Evolutionary conservation across 2,113 vertebrate species (phyloP), one percentile per base, ranked within the genome.

Genomic region (Butastur rufipennis): DNA sequence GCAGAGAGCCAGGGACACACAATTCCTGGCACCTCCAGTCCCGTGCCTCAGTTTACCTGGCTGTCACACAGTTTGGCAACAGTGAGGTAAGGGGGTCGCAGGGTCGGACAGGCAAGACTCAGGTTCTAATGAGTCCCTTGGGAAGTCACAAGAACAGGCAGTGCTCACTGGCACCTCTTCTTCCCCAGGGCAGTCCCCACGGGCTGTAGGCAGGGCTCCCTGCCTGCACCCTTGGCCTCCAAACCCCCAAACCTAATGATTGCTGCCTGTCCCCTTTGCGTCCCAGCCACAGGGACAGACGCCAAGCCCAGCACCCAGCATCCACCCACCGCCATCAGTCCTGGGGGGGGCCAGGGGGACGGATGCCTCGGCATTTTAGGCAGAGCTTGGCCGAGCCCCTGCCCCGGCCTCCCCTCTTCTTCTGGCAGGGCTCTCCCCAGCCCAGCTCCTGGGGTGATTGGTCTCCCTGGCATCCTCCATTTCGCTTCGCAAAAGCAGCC

Each of bases 401-500:
- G 13, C 25, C 16, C 6, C 11, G 7, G 19, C 25, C 16, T 27
- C 26, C 38, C 36, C 20, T 14, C 32, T 38, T 1, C 0, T 42
- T 47, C 42, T 1, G 1, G 18, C 40, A n/a, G 56, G 31, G 47
- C 17, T 70, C 45, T 55, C 55, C 27, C 40, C 67, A 56, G 56
- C 53, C 32, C 43, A n/a, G 34, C 72, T 62, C 62, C 43, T 2
- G 1, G 50, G 59, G 19, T 5, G 0, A 10, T 6, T 16, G 42
- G 17, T 79, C 45, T 72, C 48, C 68, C 38, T 7, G 0, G 0
- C 27, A 34, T 15, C 26, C 52, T 68, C 34, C 32, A 1, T 38
- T 16, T 13, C 1, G 0, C 3, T 2, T 14, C 0, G 0, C 31
- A 40, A 20, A 36, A 70, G 82, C 55, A 66, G 55, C 58, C 18